Base-by-base conservation (phyloP, 1,140 invertebrate genomes). In the Bursaphelenchus mucronatus region DNA sequence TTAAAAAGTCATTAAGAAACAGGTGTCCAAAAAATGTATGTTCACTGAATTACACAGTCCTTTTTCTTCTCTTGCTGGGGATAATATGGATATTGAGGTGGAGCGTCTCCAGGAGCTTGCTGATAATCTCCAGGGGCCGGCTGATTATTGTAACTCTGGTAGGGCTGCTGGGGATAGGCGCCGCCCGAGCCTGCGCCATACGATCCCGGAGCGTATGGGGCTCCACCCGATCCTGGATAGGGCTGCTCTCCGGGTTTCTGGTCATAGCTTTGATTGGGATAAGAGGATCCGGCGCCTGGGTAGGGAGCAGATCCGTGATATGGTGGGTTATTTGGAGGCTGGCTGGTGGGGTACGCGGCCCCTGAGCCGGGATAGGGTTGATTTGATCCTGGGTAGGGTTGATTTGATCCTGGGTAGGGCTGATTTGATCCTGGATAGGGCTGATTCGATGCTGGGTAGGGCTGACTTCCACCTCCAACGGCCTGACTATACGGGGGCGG, bases 401-500 rank as follows among this genome's bases (percentile, higher is more conserved):
- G 56, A 1, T 4, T 47, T 15, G n/a, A 21, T 3, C 41, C 41
- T 41, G 15, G 3, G 15, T 15, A 51, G 19, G 15, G n/a, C 15
- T 19, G 11, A 19, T 17, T 40, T 21, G 30, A 43, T n/a, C 17
- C 30, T 6, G 41, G 41, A 63, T 45, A 21, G 15, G 30, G 41
- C 11, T 19, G 30, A 47, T 63, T 17, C n/a, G 21, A 19, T 21
- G 39, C 54, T 46, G 17, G 11, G 45, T 69, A 44, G 4, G 13
- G n/a, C 9, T 59, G 21, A 43, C n/a, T 17, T 17, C 40, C 43
- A 61, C 10, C 63, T 7, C 59, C 59, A n/a, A 52, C 54, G 17
- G 71, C 47, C 49, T 72, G 68, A 4, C 57, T 63, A 53, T 74
- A 74, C 10, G 54, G 46, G 13, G 73, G 73, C 4, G 73, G 73